Base-by-base conservation (phyloP, 2,797 vertebrate species). In the Thaleichthys pacificus region DNA sequence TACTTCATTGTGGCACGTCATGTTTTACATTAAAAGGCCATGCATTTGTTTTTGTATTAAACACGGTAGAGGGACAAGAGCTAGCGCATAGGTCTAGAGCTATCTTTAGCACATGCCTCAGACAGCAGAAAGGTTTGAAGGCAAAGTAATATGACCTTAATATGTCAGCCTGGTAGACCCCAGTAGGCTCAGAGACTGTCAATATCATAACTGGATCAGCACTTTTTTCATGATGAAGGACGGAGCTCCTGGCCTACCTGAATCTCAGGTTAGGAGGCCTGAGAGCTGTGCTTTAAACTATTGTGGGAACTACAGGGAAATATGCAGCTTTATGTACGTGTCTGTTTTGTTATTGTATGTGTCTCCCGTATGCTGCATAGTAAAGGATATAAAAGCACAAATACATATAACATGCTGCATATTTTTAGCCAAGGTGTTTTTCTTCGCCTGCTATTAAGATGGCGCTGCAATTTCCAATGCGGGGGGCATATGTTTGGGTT, bases 81-180 rank as follows among this genome's bases (percentile, higher is more conserved):
- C 28, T 68, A 69, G 61, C 32, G 58, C 74, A 72, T 81, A 70
- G 72, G 84, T 79, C 51, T 15, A 47, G 74, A 24, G 77, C 89
- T 92, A 91, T 92, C 69, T 88, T 90, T 91, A 89, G 89, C 71
- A 1, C 67, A 47, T 6, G 57, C 85, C 63, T 70, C 75, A 68
- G 68, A 79, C 61, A 69, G 80, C 78, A 69, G 71, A 76, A 72
- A 66, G 35, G 80, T 84, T 78, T 82, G 71, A 73, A 14, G 69
- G 80, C 51, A 75, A 79, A 74, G 86, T 84, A 85, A 86, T 82
- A 86, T 91, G 89, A 92, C 93, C 92, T 93, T 92, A 91, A 90
- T 86, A 89, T 91, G 89, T 91, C 91, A 84, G 84, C 72, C 70
- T 84, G 70, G 62, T 61, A 81, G 86, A 84, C 84, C 86, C 82